phyloP scores from a whole-genome alignment of 2,113 vertebrate genomes.

The Notarius quadriscutis region DNA sequence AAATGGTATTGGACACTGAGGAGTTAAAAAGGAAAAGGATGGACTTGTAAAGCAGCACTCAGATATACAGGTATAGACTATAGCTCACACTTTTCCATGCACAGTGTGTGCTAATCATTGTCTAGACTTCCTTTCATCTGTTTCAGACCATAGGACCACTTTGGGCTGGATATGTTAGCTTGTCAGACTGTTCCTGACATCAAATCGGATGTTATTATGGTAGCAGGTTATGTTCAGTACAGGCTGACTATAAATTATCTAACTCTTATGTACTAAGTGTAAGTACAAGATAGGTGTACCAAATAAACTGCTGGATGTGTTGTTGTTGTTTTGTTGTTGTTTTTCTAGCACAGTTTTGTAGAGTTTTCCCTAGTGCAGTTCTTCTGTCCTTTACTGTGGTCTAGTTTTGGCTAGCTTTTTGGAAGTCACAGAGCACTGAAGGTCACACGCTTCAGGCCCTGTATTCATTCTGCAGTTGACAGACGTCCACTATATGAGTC shows the following conservation, averaged over 20 bases:
- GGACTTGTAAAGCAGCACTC: not conserved
- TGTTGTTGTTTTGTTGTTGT: not conserved
- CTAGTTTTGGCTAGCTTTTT: conserved; percentile 5
- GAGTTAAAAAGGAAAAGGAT: not conserved
- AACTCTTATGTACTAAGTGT: not conserved
- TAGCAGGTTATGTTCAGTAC: not conserved
- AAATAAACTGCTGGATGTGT: not conserved
- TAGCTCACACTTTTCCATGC: not conserved
- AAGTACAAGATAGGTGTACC: not conserved
- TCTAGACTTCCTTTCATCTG: not conserved
- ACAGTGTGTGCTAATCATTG: not conserved
- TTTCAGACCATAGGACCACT: not conserved
- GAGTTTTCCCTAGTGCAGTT: not conserved
- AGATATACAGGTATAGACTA: not conserved
- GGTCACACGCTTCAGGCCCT: conserved; percentile 3
- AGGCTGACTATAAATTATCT: not conserved
- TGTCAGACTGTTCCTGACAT: conserved; percentile 1
- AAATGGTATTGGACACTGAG: not conserved
- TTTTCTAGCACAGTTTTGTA: not conserved
- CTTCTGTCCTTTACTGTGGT: conserved; percentile 5
- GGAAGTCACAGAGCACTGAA: not conserved
- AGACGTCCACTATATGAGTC: not conserved
- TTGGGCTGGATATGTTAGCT: not conserved
- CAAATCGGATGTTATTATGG: not conserved
- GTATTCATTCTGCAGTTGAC: not conserved